phyloP scores from a whole-genome alignment of 2,113 vertebrate species.

The Paramormyrops kingsleyae region DNA sequence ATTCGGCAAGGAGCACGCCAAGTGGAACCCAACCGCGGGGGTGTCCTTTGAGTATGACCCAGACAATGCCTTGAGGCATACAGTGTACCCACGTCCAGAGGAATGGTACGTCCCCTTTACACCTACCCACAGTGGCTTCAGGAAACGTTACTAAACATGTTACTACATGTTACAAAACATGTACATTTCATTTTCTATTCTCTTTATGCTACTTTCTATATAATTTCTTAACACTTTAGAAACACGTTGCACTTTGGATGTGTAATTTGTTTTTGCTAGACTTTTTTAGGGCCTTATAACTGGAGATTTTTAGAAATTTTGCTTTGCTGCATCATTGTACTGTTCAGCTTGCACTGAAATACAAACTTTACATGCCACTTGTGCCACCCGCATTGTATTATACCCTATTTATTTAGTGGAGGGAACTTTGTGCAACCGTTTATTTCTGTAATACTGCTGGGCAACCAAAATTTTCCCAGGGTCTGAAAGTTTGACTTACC shows the following conservation, averaged over 20 bases:
- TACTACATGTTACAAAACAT: too few species aligned
- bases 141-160: not conserved
- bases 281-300: not conserved
- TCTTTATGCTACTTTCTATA: not conserved
- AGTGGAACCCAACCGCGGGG: conserved; percentile 95
- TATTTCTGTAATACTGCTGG: not conserved
- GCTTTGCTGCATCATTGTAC: not conserved
- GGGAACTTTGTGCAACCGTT: not conserved
- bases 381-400: not conserved
- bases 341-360: not conserved
- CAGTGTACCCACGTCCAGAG: conserved; percentile 88
- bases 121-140: not conserved
- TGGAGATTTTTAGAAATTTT: not conserved
- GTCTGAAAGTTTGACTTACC: not conserved
- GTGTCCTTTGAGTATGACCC: conserved; percentile 96
- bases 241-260: not conserved
- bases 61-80: conserved; percentile 89
- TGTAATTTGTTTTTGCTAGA: not conserved
- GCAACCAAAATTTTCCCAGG: not conserved
- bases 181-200: not conserved
- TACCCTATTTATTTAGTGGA: not conserved
- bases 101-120: conserved; percentile 71
- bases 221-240: not conserved
- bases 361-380: not conserved
- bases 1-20: conserved; percentile 95